phyloP scores from a whole-genome alignment of 2,113 vertebrate species.

The Heterocephalus glaber region DNA sequence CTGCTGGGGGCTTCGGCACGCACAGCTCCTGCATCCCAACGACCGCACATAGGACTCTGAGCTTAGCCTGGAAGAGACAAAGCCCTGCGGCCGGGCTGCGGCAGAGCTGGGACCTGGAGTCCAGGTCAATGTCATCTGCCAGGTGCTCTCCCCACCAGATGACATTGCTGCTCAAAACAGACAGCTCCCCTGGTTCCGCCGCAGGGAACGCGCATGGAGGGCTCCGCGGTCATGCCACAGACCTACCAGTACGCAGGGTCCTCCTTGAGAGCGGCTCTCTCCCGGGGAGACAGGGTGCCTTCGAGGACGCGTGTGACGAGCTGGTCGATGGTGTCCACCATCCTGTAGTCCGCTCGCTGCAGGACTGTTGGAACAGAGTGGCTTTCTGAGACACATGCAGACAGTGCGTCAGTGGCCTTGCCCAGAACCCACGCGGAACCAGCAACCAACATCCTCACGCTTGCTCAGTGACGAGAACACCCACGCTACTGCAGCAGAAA shows the following conservation, averaged over 20 bases:
- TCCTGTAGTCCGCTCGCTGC: slow-evolving; percentile 82
- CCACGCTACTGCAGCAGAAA: background rate
- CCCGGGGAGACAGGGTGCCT: slow-evolving; percentile 82
- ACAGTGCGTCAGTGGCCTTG: background rate
- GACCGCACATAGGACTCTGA: background rate
- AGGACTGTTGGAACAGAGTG: slow-evolving; percentile 64
- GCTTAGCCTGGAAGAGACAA: background rate
- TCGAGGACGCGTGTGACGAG: slow-evolving; percentile 78
- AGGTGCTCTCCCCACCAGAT: background rate
- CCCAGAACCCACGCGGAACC: background rate
- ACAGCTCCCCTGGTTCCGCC: background rate
- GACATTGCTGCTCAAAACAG: background rate
- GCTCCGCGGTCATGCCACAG: background rate
- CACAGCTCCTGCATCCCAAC: background rate
- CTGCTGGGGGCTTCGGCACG: background rate
- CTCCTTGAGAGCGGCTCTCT: slow-evolving; percentile 75
- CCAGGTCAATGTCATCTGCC: background rate
- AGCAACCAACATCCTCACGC: background rate
- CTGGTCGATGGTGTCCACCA: slow-evolving; percentile 83
- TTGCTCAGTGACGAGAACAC: background rate
- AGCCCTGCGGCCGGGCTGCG: background rate
- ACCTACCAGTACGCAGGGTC: slow-evolving; percentile 86
- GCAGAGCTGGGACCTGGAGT: background rate
- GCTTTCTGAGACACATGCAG: background rate
- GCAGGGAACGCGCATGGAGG: background rate